A percentile compares a stretch with the other conserved stretches of the same genome.
Conservation (phyloP, 2,113 vertebrate genomes). For the Centropus bengalensis region DNA sequence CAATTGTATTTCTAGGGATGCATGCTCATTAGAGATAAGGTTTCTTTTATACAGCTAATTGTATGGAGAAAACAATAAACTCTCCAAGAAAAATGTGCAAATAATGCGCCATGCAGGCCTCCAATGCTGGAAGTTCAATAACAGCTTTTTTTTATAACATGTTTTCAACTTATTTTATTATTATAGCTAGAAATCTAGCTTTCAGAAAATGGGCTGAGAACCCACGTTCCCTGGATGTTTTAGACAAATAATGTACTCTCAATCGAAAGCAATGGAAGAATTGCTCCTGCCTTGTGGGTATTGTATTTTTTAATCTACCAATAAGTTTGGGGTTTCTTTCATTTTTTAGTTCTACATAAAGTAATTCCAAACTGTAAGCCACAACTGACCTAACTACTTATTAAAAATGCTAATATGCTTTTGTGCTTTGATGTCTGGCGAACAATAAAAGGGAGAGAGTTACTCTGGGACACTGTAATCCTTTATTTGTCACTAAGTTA, state of each 20-base stretch:
- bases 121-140: neutral
- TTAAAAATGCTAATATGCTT: conserved; percentile 93
- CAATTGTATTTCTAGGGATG: conserved; percentile 16
- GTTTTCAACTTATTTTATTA: conserved; percentile 40
- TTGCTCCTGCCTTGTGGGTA: neutral
- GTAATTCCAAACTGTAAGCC: conserved; percentile 77
- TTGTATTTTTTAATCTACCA: conserved; percentile 64
- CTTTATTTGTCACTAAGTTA: conserved; percentile 86
- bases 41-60: conserved; percentile 26
- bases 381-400: conserved; percentile 84
- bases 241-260: conserved; percentile 67
- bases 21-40: conserved; percentile 57
- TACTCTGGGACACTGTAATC: conserved; percentile 83
- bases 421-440: conserved; percentile 90
- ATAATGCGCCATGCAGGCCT: neutral
- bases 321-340: conserved; percentile 48
- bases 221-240: conserved; percentile 35
- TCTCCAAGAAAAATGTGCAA: neutral
- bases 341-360: conserved; percentile 73
- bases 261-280: neutral
- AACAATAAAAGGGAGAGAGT: conserved; percentile 84
- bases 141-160: conserved; percentile 47
- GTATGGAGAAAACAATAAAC: conserved; percentile 29
- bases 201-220: conserved; percentile 40
- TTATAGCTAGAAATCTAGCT: conserved; percentile 20